A percentile compares a stretch with the other conserved stretches of the same genome.
These are phyloP conservation scores for Fringilla coelebs DNA, from an alignment of 2,797 vertebrate genomes.

Conservation along the genomic window DNA sequence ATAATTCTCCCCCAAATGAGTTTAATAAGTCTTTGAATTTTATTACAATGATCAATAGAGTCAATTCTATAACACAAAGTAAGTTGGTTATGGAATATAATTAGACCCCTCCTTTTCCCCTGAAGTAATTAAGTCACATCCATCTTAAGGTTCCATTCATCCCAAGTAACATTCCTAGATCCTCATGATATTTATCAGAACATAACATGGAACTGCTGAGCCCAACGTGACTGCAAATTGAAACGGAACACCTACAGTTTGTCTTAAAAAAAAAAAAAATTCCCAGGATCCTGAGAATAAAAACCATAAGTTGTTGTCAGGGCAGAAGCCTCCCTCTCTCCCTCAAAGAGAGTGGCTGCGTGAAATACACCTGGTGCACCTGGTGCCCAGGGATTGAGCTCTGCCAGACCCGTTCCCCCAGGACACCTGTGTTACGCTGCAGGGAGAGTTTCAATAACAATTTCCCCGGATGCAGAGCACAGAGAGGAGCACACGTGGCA, in stretches of 20 bases:
- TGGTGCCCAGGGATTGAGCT: rapidly evolving
- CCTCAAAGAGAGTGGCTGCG: background rate
- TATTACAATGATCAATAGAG: slow-evolving; percentile 77
- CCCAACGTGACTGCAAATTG: background rate
- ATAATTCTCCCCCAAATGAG: slow-evolving; percentile 58
- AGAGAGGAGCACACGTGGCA: rapidly evolving
- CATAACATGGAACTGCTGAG: background rate
- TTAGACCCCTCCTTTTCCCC: slow-evolving; percentile 51
- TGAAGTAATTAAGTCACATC: slow-evolving; percentile 72
- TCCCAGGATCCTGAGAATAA: background rate
- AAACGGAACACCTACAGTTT: slow-evolving; percentile 19
- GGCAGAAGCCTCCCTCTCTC: background rate
- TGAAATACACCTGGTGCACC: background rate
- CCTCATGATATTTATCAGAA: slow-evolving; percentile 20
- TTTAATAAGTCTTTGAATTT: slow-evolving; percentile 71
- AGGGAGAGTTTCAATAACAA: rapidly evolving
- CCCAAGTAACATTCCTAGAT: slow-evolving; percentile 38
- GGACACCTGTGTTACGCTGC: background rate
- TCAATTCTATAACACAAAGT: slow-evolving; percentile 69
- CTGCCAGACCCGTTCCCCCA: background rate
- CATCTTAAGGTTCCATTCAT: slow-evolving; percentile 55
- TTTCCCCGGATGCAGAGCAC: rapidly evolving
- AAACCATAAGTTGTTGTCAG: background rate
- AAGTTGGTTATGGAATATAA: slow-evolving; percentile 67
- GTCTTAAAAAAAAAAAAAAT: background rate